Base-by-base conservation (phyloP, 2,113 vertebrate species). In the Silurus glanis region DNA sequence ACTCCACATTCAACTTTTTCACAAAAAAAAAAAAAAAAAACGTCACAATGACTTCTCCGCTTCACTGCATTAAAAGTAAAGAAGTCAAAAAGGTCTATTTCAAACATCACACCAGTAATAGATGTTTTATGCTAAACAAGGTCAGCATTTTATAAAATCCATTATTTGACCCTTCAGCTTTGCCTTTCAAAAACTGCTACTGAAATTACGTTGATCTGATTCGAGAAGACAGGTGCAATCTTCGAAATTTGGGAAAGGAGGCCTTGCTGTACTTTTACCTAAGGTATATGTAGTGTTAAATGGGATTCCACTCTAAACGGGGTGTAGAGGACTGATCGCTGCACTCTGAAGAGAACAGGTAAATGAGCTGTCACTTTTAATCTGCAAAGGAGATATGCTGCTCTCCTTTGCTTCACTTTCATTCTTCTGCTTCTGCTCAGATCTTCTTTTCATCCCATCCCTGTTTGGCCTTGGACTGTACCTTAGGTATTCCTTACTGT, bases 321-420 rank as follows among this genome's bases (percentile, higher is more conserved):
- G 37, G 28, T 16, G n/a, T 3, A 86, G 74, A 72, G 62, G 56
- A 49, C 45, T 53, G 67, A 84, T 64, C 79, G 28, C 19, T 74
- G 62, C n/a, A 78, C 66, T 82, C n/a, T 87, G 53, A 45, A 86
- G 69, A n/a, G 47, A 37, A 55, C 85, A 90, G 84, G 87, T 87
- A 88, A 87, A 92, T 90, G 88, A 84, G 75, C 74, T 87, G 82
- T 91, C 89, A 89, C 83, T 85, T 86, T 80, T 84, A 88, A 87
- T 91, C 87, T 86, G 83, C 67, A 17, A 37, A 58, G 59, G 90
- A 89, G 62, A 88, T 85, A 84, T 61, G 67, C 83, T 88, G 85
- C 85, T 84, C 78, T 88, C 76, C 61, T 83, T 81, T 86, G 62
- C 79, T 80, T 80, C 10, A 19, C 55, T 76, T n/a, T 8, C 37